phyloP scores from a whole-genome alignment of 2,797 vertebrate species.

The Dryobates pubescens region DNA sequence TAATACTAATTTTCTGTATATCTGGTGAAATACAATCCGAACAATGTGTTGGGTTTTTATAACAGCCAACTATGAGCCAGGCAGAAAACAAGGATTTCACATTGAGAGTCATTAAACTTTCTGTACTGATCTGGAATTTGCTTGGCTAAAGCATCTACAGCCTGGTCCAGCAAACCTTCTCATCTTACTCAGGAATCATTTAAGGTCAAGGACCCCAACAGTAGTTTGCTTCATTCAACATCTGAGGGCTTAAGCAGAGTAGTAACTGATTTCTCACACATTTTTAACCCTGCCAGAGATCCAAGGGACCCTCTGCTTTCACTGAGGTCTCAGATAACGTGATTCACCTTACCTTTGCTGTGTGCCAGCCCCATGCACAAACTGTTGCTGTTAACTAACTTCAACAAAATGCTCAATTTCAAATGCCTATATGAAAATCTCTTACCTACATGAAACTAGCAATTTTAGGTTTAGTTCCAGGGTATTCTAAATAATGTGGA shows the following conservation, averaged over 20 bases:
- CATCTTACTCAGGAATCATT: slow-evolving; percentile 49
- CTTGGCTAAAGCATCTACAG: slow-evolving; percentile 5
- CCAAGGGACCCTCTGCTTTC: background rate
- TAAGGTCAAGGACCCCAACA: slow-evolving; percentile 27
- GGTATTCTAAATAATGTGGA: background rate
- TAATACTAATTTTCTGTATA: background rate
- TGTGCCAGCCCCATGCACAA: background rate
- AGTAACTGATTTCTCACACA: slow-evolving; percentile 56
- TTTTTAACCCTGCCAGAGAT: slow-evolving; percentile 5
- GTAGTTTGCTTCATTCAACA: slow-evolving; percentile 30
- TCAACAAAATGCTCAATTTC: background rate
- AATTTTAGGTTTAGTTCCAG: background rate
- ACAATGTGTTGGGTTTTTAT: background rate
- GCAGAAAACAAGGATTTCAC: slow-evolving; percentile 43
- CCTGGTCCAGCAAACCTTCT: slow-evolving; percentile 40
- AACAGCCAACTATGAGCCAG: background rate
- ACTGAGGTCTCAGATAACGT: background rate
- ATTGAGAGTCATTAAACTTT: slow-evolving; percentile 39
- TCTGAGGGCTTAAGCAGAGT: background rate
- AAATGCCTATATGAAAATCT: background rate
- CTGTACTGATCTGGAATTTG: slow-evolving; percentile 49
- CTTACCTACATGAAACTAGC: background rate
- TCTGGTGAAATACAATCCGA: background rate
- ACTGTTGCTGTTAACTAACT: background rate
- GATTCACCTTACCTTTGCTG: background rate